Evolutionary conservation across 2,888 invertebrate genomes (phyloP), one percentile per base, ranked within the genome.

Genomic region (Amphiduros pacificus): DNA sequence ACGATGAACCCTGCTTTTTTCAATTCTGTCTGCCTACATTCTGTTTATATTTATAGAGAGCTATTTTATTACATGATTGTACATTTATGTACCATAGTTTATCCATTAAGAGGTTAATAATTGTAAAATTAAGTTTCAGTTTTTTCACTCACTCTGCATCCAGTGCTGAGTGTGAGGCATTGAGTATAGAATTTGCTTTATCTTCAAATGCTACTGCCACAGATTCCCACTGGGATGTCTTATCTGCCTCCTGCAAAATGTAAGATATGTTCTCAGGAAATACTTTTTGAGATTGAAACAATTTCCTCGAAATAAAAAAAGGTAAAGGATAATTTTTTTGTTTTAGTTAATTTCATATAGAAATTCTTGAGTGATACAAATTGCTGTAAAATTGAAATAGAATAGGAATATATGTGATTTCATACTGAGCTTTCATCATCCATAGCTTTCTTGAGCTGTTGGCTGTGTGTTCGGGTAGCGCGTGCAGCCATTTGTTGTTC

Each of bases 381-480:
- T 36, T 36, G 11, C 17, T 17, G 36, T 9, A 36, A 17, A 36
- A 36, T 36, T 17, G 17, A 9, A 36, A 14, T 14, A 36, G 36
- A 36, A 14, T 36, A 36, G 36, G 36, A 36, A 36, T 36, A 36
- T 14, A n/a, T n/a, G n/a, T n/a, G n/a, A n/a, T n/a, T n/a, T n/a
- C n/a, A n/a, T n/a, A n/a, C n/a, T n/a, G n/a, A n/a, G n/a, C n/a
- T n/a, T n/a, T n/a, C n/a, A 11, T 55, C 62, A 31, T 83, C 82
- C 76, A 84, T 82, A 26, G 84, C 84, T 58, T 76, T 71, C 65
- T 79, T 82, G 48, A 84, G 69, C 29, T 75, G 65, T 28, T 73
- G 62, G 9, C 79, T 77, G 68, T 84, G 84, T 2, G 73, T 61
- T n/a, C 71, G 67, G 17, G 73, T 74, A 11, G 72, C 65, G 6